A percentile compares a stretch with the other conserved stretches of the same genome.
phyloP scores from a whole-genome alignment of 2,797 vertebrate genomes.

The Bufotes viridis region DNA sequence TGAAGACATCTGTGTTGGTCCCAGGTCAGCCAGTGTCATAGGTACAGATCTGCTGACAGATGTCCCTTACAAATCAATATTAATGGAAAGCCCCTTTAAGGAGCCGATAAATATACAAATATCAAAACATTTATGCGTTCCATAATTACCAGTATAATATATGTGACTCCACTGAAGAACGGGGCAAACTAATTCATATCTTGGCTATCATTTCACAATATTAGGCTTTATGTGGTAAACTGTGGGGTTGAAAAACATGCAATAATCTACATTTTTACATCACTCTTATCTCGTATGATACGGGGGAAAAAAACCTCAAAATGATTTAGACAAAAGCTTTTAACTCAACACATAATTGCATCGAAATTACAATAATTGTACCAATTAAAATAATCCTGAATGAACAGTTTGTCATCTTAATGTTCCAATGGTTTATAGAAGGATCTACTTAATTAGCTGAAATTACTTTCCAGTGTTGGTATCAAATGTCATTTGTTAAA shows the following conservation, averaged over 20 bases:
- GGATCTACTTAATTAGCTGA: conserved; percentile 93
- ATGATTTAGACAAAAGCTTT: conserved; percentile 91
- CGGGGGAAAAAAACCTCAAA: conserved; percentile 79
- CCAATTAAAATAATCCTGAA: conserved; percentile 99
- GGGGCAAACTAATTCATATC: conserved; percentile 1
- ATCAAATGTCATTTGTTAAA: conserved; percentile 90
- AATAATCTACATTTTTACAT: conserved; percentile 76
- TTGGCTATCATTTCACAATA: conserved; percentile 51
- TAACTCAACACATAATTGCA: conserved; percentile 93
- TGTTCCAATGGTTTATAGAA: conserved; percentile 91
- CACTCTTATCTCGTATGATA: conserved; percentile 83
- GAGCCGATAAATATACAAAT: background rate
- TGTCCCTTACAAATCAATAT: no score
- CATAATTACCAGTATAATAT: background rate
- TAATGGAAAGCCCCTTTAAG: background rate
- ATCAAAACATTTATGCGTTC: background rate
- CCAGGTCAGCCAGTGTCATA: no score
- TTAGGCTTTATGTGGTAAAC: conserved; percentile 70
- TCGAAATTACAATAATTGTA: conserved; percentile 99
- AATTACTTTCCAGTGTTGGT: conserved; percentile 90
- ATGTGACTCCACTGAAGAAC: background rate
- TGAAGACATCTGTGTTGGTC: no score
- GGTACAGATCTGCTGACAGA: no score
- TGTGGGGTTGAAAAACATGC: conserved; percentile 48
- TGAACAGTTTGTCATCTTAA: conserved; percentile 98